Evolutionary conservation across 2,888 invertebrate genomes (phyloP).

Genomic region (Xestia xanthographa): DNA sequence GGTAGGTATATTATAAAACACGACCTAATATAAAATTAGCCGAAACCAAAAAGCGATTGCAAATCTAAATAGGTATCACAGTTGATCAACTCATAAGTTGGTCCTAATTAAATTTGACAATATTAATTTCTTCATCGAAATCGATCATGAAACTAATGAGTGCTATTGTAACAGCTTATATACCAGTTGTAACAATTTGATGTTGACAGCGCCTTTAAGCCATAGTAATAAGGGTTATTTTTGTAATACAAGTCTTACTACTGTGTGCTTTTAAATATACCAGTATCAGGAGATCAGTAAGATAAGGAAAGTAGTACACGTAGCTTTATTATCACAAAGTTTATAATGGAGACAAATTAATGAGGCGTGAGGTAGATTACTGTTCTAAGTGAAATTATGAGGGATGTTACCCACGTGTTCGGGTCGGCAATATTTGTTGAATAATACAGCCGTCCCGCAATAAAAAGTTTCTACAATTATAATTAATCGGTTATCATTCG

Average conservation of each 20-base stretch:
- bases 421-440: too few species aligned
- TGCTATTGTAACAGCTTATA: conserved; percentile 10
- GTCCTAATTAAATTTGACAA: conserved; percentile 51
- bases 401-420: neutral
- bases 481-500: too few species aligned
- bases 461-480: too few species aligned
- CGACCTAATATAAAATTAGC: neutral
- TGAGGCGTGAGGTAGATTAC: conserved; percentile 37
- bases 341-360: conserved; percentile 56
- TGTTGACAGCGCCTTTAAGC: neutral
- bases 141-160: conserved; percentile 53
- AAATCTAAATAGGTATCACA: neutral
- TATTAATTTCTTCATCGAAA: conserved; percentile 49
- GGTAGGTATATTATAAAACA: neutral
- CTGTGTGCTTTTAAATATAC: neutral
- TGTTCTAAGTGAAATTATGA: conserved; percentile 20
- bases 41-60: neutral
- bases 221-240: neutral
- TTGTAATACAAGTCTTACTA: neutral
- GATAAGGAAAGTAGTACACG: conserved; percentile 44
- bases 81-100: conserved; percentile 7
- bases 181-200: neutral
- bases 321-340: conserved; percentile 17
- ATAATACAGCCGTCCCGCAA: too few species aligned
- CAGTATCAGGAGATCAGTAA: conserved; percentile 27